A percentile compares a stretch with the other conserved stretches of the same genome.
Evolutionary conservation across 2,113 vertebrate species (phyloP).

Genomic region (Hystrix brachyura): DNA sequence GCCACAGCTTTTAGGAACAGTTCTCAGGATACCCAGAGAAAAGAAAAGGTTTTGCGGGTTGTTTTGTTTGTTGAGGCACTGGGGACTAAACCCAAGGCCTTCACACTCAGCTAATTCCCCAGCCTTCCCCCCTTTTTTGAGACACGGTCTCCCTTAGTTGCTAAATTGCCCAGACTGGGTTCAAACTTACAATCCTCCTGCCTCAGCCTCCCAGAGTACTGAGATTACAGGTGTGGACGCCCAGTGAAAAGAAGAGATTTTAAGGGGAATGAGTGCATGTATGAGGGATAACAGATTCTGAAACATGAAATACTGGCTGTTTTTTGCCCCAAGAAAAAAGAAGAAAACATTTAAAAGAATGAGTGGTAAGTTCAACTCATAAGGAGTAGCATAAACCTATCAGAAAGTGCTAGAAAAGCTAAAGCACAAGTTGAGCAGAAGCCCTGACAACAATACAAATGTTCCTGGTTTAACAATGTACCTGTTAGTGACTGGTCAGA

Average conservation of each 20-base stretch:
- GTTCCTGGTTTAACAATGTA: no score
- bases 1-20: not conserved
- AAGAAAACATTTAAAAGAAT: not conserved
- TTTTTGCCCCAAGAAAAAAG: not conserved
- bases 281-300: not conserved
- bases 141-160: not conserved
- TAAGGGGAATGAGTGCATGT: not conserved
- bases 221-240: not conserved
- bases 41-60: not conserved
- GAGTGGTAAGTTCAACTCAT: not conserved
- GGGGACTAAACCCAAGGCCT: not conserved
- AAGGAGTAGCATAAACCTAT: not conserved
- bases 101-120: not conserved
- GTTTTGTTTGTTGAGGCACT: not conserved
- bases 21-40: not conserved
- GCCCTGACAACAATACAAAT: not conserved
- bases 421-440: not conserved
- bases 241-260: not conserved
- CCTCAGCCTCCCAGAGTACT: not conserved
- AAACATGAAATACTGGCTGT: not conserved
- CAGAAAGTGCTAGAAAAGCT: not conserved
- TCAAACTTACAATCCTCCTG: not conserved
- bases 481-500: no score
- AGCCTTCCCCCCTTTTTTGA: not conserved
- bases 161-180: not conserved